These are phyloP conservation scores for Nomada ruficornis DNA, from an alignment of 2,888 invertebrate genomes.

Conservation along the genomic window DNA sequence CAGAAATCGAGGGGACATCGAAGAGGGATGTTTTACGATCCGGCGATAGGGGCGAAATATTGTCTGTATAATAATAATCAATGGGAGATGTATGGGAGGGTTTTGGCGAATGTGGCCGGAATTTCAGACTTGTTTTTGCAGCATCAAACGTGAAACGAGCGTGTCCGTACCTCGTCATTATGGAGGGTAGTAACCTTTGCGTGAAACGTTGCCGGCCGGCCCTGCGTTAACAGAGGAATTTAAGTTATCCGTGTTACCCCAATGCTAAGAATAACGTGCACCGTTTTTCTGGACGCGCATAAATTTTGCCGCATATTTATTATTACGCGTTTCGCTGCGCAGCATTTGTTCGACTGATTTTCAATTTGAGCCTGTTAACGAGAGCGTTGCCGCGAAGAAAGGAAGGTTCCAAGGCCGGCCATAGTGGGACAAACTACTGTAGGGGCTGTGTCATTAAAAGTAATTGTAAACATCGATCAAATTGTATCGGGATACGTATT, in stretches of 20 bases:
- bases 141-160: neutral
- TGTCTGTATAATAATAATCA: neutral
- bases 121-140: conserved; percentile 2
- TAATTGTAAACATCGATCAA: conserved; percentile 60
- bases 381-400: conserved; percentile 1
- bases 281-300: neutral
- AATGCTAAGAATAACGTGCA: neutral
- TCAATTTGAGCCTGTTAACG: conserved; percentile 18
- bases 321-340: neutral
- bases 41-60: neutral
- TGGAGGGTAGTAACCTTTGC: neutral
- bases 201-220: neutral
- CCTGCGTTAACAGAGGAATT: neutral
- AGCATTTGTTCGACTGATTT: conserved; percentile 24
- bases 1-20: neutral
- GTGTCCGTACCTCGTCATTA: conserved; percentile 1
- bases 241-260: neutral
- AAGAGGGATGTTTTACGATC: neutral
- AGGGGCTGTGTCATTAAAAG: conserved; percentile 44
- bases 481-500: conserved; percentile 27
- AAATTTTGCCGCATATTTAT: neutral
- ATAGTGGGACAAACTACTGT: conserved; percentile 32
- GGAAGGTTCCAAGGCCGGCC: neutral
- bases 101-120: neutral
- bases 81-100: neutral